phyloP scores from a whole-genome alignment of 1,140 invertebrate genomes.

The Ladona fulva region DNA sequence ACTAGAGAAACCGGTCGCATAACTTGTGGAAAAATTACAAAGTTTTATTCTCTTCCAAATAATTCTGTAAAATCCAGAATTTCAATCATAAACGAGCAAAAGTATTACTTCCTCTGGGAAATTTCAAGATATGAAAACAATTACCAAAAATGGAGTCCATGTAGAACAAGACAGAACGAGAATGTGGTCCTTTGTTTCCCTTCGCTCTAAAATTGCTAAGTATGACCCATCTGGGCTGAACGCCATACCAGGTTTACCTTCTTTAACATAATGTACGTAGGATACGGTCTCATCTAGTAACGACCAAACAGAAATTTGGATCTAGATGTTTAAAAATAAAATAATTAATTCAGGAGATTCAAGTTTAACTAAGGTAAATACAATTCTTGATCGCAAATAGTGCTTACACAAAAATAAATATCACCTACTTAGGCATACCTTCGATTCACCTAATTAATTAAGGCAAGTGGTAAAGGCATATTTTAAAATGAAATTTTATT shows the following conservation, averaged over 20 bases:
- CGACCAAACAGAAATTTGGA: constrained; percentile 34
- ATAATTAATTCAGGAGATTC: too few species aligned
- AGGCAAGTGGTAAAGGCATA: not conserved
- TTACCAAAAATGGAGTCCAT: not conserved
- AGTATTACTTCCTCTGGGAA: too few species aligned
- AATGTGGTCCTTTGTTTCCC: constrained; percentile 30
- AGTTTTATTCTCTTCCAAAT: too few species aligned
- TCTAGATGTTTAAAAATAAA: not conserved
- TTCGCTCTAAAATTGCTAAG: constrained; percentile 31
- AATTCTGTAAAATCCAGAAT: too few species aligned
- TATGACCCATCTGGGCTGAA: constrained; percentile 31
- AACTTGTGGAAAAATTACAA: too few species aligned
- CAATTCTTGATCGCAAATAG: too few species aligned
- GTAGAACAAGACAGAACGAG: constrained; percentile 25
- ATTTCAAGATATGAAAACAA: too few species aligned
- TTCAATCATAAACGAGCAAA: too few species aligned
- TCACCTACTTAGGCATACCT: not conserved
- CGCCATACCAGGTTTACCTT: constrained; percentile 27
- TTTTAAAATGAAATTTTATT: not conserved
- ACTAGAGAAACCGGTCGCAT: too few species aligned
- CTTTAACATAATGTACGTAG: constrained; percentile 34
- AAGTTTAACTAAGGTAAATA: not conserved
- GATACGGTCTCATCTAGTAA: constrained; percentile 29
- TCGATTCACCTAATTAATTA: not conserved
- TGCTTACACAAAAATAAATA: not conserved